Conservation (phyloP, 2,888 invertebrate genomes). For the Bimastos eiseni region DNA sequence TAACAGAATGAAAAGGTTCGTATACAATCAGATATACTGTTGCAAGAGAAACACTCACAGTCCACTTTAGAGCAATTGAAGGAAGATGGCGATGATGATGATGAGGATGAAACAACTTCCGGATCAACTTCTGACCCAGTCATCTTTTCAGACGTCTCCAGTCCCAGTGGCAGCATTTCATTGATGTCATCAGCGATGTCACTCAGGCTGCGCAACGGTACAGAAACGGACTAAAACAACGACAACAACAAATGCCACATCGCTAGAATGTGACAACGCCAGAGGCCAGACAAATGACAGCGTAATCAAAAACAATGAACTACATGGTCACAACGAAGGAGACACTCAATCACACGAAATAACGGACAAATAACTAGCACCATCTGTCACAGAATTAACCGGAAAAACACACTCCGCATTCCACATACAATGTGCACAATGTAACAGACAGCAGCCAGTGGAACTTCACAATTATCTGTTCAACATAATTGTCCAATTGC, state of each 20-base stretch:
- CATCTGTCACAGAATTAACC: constrained; percentile 2
- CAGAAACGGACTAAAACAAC: not conserved
- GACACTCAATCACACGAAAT: not conserved
- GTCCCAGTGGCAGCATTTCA: not conserved
- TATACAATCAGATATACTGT: not conserved
- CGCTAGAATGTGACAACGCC: not conserved
- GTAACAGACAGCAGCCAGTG: not conserved
- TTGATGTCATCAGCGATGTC: constrained; percentile 23
- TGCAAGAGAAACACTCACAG: not conserved
- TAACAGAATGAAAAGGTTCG: not conserved
- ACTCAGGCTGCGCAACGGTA: constrained; percentile 17
- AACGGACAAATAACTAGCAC: not conserved
- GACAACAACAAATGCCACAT: not conserved
- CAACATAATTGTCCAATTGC: not conserved
- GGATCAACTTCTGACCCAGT: constrained; percentile 20
- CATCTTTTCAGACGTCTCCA: constrained; percentile 8
- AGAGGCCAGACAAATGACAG: not conserved
- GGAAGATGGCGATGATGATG: not conserved
- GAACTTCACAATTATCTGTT: not conserved
- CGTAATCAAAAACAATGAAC: not conserved
- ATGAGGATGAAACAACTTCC: not conserved
- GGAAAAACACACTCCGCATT: not conserved
- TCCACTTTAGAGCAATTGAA: not conserved
- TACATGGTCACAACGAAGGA: not conserved
- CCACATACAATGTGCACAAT: not conserved